Conservation (phyloP, 2,888 invertebrate species). For the Parelbella ahira region DNA sequence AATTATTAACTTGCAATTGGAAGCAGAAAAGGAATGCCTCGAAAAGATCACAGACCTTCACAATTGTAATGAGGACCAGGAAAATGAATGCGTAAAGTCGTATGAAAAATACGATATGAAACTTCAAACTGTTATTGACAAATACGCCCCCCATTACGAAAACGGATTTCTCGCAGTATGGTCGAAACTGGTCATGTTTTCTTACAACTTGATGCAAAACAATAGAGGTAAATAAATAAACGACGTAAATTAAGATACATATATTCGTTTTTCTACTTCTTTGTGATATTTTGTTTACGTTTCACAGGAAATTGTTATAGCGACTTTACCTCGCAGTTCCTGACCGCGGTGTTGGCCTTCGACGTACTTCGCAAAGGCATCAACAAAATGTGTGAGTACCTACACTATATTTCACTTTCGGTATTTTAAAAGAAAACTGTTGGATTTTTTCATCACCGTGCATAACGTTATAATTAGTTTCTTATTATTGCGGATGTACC, state of each 20-base stretch:
- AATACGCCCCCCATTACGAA: constrained; percentile 34
- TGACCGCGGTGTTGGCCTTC: constrained; percentile 63
- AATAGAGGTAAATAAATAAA: constrained; percentile 48
- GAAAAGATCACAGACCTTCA: no score
- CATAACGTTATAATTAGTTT: constrained; percentile 5
- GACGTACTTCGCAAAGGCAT: constrained; percentile 64
- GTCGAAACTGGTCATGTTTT: constrained; percentile 64
- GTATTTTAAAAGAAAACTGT: no score
- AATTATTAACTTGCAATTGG: constrained; percentile 48
- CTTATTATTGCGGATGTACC: constrained; percentile 5
- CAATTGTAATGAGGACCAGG: constrained; percentile 39
- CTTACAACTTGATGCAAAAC: constrained; percentile 58
- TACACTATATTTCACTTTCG: constrained; percentile 24
- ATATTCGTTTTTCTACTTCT: no score
- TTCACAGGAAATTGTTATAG: constrained; percentile 63
- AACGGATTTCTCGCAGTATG: constrained; percentile 47
- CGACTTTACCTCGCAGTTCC: constrained; percentile 64
- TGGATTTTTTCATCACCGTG: no score
- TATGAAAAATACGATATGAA: constrained; percentile 22
- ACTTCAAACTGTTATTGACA: constrained; percentile 26
- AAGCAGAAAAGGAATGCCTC: constrained; percentile 50
- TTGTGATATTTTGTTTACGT: no score
- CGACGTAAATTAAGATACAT: neutral
- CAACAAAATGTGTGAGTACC: constrained; percentile 63
- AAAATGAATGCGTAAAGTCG: constrained; percentile 30